Conservation (phyloP, 2,888 invertebrate species). For the Apamea monoglypha region DNA sequence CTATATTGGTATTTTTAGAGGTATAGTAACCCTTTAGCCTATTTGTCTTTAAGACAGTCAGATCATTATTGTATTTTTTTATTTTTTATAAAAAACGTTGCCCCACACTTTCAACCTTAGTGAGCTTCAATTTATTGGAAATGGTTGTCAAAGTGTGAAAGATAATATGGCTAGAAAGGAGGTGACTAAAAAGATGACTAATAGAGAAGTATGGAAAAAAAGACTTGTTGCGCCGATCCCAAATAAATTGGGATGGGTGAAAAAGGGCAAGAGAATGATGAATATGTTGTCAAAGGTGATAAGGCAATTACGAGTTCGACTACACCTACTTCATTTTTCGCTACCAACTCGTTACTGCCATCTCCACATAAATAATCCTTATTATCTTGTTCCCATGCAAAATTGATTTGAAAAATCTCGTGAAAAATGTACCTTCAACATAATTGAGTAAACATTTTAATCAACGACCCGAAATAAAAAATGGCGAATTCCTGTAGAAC, state of each 20-base stretch:
- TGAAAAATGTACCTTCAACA: constrained; percentile 50
- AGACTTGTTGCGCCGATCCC: neutral
- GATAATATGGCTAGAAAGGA: neutral
- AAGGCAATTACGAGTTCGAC: neutral
- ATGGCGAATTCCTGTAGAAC: constrained; percentile 55
- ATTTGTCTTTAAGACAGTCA: too few relatives aligned
- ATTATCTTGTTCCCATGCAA: constrained; percentile 36
- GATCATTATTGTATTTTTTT: too few relatives aligned
- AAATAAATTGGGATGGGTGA: neutral
- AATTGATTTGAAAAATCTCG: constrained; percentile 49
- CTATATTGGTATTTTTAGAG: neutral
- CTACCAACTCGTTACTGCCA: neutral
- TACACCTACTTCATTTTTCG: neutral
- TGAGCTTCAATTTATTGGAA: neutral
- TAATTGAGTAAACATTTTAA: constrained; percentile 68
- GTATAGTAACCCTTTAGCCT: neutral
- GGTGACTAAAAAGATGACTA: neutral
- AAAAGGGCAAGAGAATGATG: neutral
- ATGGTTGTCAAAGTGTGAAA: neutral
- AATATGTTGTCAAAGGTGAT: too few relatives aligned
- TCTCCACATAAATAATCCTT: constrained; percentile 27
- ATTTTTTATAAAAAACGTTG: too few relatives aligned
- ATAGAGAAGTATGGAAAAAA: neutral
- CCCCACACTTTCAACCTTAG: neutral
- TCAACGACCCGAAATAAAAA: constrained; percentile 66